A percentile compares a stretch with the other conserved stretches of the same genome.
Evolutionary conservation across 2,113 vertebrate species (phyloP).

Genomic region (Pyrgilauda ruficollis): DNA sequence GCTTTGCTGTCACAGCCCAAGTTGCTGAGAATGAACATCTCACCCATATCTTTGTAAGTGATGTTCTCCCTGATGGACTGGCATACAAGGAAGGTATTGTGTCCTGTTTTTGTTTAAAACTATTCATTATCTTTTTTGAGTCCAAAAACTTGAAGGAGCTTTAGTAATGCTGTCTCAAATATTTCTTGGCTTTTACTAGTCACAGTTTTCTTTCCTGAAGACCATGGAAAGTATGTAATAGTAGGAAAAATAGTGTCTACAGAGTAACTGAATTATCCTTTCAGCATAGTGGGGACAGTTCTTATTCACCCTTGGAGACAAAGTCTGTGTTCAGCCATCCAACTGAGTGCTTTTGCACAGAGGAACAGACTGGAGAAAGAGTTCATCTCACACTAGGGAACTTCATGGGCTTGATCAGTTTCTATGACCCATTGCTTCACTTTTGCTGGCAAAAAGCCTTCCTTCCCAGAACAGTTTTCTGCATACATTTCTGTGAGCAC

Average conservation of each 20-base stretch:
- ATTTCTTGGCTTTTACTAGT: neutral
- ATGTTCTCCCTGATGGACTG: conserved; percentile 85
- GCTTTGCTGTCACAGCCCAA: conserved; percentile 89
- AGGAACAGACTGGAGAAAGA: neutral
- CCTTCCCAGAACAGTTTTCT: neutral
- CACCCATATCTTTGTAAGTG: conserved; percentile 85
- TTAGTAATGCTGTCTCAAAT: neutral
- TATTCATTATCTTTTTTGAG: neutral
- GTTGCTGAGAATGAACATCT: conserved; percentile 78
- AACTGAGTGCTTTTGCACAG: neutral
- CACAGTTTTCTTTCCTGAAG: neutral
- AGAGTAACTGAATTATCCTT: neutral
- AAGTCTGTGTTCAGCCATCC: neutral
- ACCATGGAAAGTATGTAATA: neutral
- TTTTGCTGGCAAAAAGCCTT: neutral
- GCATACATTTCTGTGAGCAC: neutral
- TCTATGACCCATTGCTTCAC: neutral
- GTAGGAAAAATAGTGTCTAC: neutral
- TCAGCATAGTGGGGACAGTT: neutral
- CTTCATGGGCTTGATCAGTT: neutral
- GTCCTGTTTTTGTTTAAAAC: neutral
- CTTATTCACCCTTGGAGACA: neutral
- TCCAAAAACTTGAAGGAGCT: neutral
- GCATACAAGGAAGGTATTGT: conserved; percentile 84
- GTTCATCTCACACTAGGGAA: neutral